These are phyloP conservation scores for Aleiodes sp. DNA, from an alignment of 1,140 invertebrate genomes.

Conservation along the genomic window DNA sequence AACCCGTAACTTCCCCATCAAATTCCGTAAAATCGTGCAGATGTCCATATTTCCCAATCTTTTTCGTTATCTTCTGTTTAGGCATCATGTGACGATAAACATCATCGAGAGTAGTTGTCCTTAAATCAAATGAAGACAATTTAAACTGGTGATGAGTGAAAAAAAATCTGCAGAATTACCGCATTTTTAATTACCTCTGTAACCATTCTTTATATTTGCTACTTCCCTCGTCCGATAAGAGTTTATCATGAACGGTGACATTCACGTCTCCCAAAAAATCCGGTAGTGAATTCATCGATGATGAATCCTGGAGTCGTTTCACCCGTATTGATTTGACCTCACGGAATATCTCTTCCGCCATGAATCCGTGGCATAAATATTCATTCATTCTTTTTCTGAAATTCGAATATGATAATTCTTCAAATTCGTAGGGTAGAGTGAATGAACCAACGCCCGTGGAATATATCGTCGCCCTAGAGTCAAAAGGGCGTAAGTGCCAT, in stretches of 20 bases:
- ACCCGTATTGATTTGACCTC: constrained; percentile 66
- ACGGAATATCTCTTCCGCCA: constrained; percentile 75
- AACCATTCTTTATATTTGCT: constrained; percentile 76
- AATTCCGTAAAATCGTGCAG: constrained; percentile 59
- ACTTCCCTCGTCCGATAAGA: constrained; percentile 73
- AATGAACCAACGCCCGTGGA: no score
- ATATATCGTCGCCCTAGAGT: no score
- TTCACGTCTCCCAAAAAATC: constrained; percentile 45
- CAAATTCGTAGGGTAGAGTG: no score
- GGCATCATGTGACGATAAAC: constrained; percentile 69
- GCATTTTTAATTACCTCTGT: constrained; percentile 67
- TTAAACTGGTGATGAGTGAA: background rate
- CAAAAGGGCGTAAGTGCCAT: no score
- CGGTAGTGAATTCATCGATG: constrained; percentile 43
- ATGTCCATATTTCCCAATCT: constrained; percentile 17
- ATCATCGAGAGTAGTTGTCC: constrained; percentile 71
- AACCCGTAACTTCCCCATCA: constrained; percentile 66
- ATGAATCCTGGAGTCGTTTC: constrained; percentile 62
- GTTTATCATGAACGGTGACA: constrained; percentile 64
- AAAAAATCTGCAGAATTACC: background rate
- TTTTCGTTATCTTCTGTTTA: constrained; percentile 45
- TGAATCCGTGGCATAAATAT: constrained; percentile 74
- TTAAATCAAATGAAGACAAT: constrained; percentile 39
- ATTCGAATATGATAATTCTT: no score
- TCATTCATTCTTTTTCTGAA: constrained; percentile 77